Percentiles rank a stretch among this genome's conserved stretches.
These are phyloP conservation scores for Vulpes vulpes DNA, from an alignment of 2,113 vertebrate species.

Conservation along the genomic window DNA sequence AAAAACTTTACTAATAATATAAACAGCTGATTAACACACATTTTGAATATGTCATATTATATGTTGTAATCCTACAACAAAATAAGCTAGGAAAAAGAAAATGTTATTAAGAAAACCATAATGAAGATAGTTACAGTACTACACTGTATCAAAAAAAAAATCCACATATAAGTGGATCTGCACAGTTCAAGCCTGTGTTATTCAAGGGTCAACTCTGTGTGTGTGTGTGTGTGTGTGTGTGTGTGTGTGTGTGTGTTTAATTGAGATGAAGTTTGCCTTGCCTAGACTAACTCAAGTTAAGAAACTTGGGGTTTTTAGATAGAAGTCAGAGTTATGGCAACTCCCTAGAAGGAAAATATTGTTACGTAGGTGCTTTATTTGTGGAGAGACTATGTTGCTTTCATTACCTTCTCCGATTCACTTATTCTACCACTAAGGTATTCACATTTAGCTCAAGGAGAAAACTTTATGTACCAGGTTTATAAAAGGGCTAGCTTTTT, in stretches of 20 bases:
- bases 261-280: neutral
- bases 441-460: neutral
- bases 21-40: neutral
- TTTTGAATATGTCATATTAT: neutral
- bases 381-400: neutral
- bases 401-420: neutral
- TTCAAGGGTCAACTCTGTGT: neutral
- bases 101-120: neutral
- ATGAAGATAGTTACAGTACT: neutral
- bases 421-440: neutral
- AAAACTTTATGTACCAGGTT: neutral
- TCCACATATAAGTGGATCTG: neutral
- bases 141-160: neutral
- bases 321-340: neutral
- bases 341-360: neutral
- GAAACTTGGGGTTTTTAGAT: neutral
- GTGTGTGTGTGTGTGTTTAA: neutral
- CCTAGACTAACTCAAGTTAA: neutral
- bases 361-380: neutral
- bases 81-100: neutral
- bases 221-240: neutral
- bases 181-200: neutral
- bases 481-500: neutral
- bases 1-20: neutral
- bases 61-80: neutral